These are phyloP conservation scores for Frankliniella intonsa DNA, from an alignment of 2,888 invertebrate genomes.

Conservation along the genomic window DNA sequence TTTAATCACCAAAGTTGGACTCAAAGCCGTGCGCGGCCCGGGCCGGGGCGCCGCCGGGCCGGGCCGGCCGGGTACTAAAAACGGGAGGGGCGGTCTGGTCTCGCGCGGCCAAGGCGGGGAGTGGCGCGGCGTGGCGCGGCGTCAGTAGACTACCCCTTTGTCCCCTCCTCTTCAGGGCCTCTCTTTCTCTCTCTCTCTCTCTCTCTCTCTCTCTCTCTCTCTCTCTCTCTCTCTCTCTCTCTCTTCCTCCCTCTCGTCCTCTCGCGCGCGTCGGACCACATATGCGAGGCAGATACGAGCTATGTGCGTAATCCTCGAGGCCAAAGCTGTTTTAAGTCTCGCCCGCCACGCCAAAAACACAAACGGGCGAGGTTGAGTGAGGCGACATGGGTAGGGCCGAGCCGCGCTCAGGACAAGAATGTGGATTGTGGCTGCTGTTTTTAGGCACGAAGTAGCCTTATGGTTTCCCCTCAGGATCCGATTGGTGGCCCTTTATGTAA, in stretches of 20 bases:
- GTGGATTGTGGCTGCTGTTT: too few species aligned
- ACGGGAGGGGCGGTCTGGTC: background rate
- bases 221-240: background rate
- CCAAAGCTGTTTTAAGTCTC: background rate
- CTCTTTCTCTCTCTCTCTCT: background rate
- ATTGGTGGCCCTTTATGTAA: too few species aligned
- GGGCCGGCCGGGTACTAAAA: constrained; percentile 1
- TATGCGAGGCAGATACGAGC: background rate
- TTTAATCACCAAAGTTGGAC: constrained; percentile 25
- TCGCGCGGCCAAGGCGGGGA: too few species aligned
- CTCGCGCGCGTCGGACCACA: background rate
- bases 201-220: background rate
- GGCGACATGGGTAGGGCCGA: too few species aligned
- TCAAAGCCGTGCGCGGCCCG: constrained; percentile 12
- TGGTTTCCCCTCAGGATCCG: too few species aligned
- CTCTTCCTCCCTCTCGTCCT: background rate
- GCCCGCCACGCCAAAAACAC: background rate
- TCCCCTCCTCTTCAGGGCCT: background rate
- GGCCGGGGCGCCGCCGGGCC: background rate
- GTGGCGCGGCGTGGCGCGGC: too few species aligned
- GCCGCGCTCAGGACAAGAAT: too few species aligned
- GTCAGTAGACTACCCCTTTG: background rate
- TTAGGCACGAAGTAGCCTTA: too few species aligned
- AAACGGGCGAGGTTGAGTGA: background rate
- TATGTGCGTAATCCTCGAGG: background rate